Base-by-base conservation (phyloP, 2,113 vertebrate genomes). In the Cervus canadensis region DNA sequence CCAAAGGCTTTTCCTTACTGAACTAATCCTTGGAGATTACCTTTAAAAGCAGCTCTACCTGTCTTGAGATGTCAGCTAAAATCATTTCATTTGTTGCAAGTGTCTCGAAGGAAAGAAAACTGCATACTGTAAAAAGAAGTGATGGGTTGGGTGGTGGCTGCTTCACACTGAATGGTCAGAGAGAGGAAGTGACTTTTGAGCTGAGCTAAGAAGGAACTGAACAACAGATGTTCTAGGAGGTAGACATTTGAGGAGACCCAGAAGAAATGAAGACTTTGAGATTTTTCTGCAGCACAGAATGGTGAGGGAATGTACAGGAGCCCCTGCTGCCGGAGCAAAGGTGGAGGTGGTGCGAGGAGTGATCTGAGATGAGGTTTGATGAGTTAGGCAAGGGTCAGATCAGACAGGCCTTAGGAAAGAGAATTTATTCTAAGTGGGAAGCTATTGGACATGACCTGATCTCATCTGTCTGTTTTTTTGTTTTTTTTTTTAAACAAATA, bases 51-150 rank as follows among this genome's bases (percentile, higher is more conserved):
- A 74, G 12, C 10, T 95, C 82, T 76, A 64, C 16, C 54, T 87
- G 43, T 94, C 17, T 92, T 74, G 71, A 40, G 25, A 74, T 82
- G 26, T 60, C 71, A 96, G 43, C 52, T 76, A 82, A 90, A 96
- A 83, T 97, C 11, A 85, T 50, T 92, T 93, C 23, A 62, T 92
- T 84, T 87, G 54, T 84, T 91, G 67, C 30, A 76, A 97, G 40
- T 45, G 5, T 82, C 52, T 43, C 14, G 23, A 86, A 97, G 87
- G 50, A 62, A 89, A 56, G 52, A 83, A 89, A 64, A 67, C 26
- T 25, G 36, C 93, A 40, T 23, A 50, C 54, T 48, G 17, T 59
- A 40, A 85, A 67, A 40, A 92, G 87, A 91, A 92, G 36, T 45
- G 48, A 81, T 83, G 50, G 26, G 25, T 87, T 87, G 56, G 79